Evolutionary conservation across 1,140 invertebrate genomes (phyloP), one percentile per base, ranked within the genome.

Genomic region (Rhynchophorus ferrugineus): DNA sequence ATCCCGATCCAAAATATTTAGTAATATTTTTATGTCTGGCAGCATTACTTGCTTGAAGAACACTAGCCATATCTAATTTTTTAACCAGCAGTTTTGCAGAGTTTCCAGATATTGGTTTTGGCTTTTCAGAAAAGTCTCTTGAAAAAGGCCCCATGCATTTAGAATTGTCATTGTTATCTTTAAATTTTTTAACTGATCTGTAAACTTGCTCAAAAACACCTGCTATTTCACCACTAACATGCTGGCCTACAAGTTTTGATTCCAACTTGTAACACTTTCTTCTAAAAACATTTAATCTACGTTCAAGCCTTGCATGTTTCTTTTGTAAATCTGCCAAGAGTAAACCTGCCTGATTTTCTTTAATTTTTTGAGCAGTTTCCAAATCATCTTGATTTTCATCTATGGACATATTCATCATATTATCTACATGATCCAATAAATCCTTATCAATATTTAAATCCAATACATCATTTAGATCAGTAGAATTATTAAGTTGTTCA

Each of bases 191-290:
- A 67, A 61, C 70, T 57, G 66, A 73, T 65, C 69, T 75, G 49
- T 82, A 79, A 34, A 85, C 79, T 66, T 84, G 70, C 64, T 86
- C 81, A 63, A 91, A 72, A 47, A 89, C 75, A 46, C 81, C 78
- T 11, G 77, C 76, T 1, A 85, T 78, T 68, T 94, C 85, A 49
- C 85, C 82, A 43, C 81, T 81, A 18, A 82, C 75, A 65, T 91
- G 86, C 42, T 79, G 78, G 9, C 87, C 85, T 56, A 89, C 73
- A 13, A 81, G 71, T 42, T 78, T 73, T 0, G 80, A 77, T 67
- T 92, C 87, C 5, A 89, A 67, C 62, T 90, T 88, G 1, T 83
- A 71, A 29, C 91, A 69, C 37, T 89, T 73, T 47, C 86, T 74
- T 57, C 85, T 59, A 42, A 93, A 67, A 64, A 84, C 83, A 3